These are phyloP conservation scores for Schizopygopsis pylzovi DNA, from an alignment of 2,797 vertebrate species.

Conservation along the genomic window DNA sequence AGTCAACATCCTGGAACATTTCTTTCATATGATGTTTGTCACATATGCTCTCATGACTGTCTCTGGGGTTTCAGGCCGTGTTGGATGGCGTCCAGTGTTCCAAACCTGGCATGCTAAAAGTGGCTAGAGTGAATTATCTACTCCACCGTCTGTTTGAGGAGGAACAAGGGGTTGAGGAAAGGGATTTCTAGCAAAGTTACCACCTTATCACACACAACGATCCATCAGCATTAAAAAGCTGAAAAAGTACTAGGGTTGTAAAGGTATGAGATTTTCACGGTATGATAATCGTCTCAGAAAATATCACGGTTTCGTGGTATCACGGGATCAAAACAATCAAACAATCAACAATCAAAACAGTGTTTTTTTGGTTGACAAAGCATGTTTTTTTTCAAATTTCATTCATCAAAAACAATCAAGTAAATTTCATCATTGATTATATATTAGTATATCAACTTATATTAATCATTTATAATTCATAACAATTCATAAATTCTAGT, in stretches of 20 bases:
- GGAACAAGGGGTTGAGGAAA: slow-evolving; percentile 1
- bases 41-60: slow-evolving; percentile 40
- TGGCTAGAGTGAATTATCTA: slow-evolving; percentile 46
- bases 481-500: no score
- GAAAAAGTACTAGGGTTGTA: neutral
- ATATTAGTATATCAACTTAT: no score
- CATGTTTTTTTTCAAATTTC: no score
- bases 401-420: no score
- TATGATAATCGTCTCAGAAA: no score
- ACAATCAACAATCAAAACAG: no score
- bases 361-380: no score
- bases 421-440: no score
- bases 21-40: slow-evolving; percentile 43
- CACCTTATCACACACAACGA: slow-evolving; percentile 45
- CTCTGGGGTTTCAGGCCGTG: slow-evolving; percentile 31
- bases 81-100: slow-evolving; percentile 49
- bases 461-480: no score
- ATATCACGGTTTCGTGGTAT: no score
- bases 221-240: slow-evolving; percentile 16
- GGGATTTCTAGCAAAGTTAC: slow-evolving; percentile 35
- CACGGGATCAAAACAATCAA: no score
- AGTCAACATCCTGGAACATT: slow-evolving; percentile 36
- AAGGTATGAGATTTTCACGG: no score
- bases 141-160: slow-evolving; percentile 8
- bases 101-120: slow-evolving; percentile 49